Base-by-base conservation (phyloP, 1,140 invertebrate genomes). In the Phocides pigmalion region DNA sequence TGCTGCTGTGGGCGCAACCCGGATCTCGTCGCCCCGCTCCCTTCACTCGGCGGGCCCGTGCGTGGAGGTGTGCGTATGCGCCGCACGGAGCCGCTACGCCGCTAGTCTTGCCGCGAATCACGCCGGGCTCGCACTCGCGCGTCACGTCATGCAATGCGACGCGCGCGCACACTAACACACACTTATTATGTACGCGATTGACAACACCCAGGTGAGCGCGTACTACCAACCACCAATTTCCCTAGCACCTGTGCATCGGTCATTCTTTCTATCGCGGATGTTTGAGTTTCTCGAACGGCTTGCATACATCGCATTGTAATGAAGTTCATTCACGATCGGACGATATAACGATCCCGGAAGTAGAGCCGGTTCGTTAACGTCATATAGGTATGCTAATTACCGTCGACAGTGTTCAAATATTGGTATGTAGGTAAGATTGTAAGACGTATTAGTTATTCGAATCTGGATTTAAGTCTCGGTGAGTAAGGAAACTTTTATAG, bases 121-220 rank as follows among this genome's bases (percentile, higher is more conserved):
- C 71, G 73, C 64, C 79, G 78, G 71, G 76, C 61, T 61, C 66
- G 73, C 70, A 70, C 63, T 53, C 72, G 66, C 76, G 81, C 82
- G 76, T 71, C 64, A 83, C 82, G 78, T 73, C 66, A 83, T 84
- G 82, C 72, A 70, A 78, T 73, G 70, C 79, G 75, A 72, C 73
- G 66, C 69, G 70, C 74, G 58, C 66, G 59, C 68, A 63, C 53
- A 65, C 46, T 74, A 70, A 64, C 70, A 74, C 74, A 65, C 72
- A 79, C 67, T 82, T 87, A 87, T 87, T 85, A 90, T 90, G 87
- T 90, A 77, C 84, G 84, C 86, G 76, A 84, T 87, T 72, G 87
- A 90, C 78, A 87, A 86, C 82, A 79, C 79, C 72, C 87, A 90
- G 87, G 87, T 90, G 84, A 89, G 86, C 79, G 81, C 80, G 79